Evolutionary conservation across 2,888 invertebrate species (phyloP).

Genomic region (Heliconius erato): DNA sequence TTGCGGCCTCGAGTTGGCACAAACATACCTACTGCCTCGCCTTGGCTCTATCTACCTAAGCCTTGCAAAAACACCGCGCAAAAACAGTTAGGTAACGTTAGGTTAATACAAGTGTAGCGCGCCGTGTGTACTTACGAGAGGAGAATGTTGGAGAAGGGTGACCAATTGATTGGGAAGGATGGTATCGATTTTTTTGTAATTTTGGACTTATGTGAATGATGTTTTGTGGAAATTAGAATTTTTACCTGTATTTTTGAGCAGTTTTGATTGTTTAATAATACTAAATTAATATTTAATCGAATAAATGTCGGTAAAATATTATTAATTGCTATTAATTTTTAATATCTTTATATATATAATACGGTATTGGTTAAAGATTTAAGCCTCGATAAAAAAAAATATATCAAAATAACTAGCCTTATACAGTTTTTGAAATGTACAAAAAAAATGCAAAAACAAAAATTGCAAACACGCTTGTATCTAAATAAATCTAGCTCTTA

Average conservation of each 20-base stretch:
- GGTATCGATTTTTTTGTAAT: neutral
- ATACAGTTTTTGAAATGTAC: too few relatives aligned
- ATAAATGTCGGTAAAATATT: neutral
- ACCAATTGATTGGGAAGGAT: slow-evolving; percentile 8
- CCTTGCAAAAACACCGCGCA: slow-evolving; percentile 49
- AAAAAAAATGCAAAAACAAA: neutral
- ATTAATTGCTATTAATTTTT: too few relatives aligned
- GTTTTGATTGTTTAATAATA: neutral
- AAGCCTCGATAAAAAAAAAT: too few relatives aligned
- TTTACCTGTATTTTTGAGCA: neutral
- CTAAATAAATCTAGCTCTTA: too few relatives aligned
- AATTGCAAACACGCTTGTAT: too few relatives aligned
- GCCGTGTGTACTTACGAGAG: neutral
- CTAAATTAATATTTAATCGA: neutral
- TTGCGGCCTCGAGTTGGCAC: slow-evolving; percentile 74
- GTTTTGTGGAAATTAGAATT: neutral
- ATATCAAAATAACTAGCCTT: too few relatives aligned
- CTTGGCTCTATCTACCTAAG: slow-evolving; percentile 52
- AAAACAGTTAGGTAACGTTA: slow-evolving; percentile 48
- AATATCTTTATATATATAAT: too few relatives aligned
- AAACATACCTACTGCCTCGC: slow-evolving; percentile 63
- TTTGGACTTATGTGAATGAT: neutral
- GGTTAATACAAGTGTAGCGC: slow-evolving; percentile 18
- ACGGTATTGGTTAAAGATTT: too few relatives aligned
- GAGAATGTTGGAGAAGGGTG: neutral